phyloP scores from a whole-genome alignment of 2,113 vertebrate genomes.

The Etheostoma spectabile region DNA sequence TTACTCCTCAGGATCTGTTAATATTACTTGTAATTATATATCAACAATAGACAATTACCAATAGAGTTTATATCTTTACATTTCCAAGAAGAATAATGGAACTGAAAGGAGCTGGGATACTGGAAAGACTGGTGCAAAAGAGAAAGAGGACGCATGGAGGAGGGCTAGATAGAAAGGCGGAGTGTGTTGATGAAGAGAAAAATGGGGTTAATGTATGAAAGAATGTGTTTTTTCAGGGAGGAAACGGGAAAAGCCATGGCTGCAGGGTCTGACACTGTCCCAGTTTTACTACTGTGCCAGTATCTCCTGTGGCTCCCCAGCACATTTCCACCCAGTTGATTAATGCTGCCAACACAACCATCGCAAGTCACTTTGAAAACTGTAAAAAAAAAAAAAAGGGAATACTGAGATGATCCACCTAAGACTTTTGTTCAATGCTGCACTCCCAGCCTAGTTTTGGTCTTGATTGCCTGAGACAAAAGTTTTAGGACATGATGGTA shows the following conservation, averaged over 20 bases:
- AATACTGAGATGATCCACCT: conserved; percentile 55
- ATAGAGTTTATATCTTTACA: conserved; percentile 2
- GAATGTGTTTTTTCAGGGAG: conserved; percentile 66
- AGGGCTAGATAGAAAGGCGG: conserved; percentile 20
- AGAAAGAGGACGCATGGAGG: conserved; percentile 11
- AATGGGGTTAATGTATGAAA: conserved; percentile 78
- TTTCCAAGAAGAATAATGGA: conserved; percentile 16
- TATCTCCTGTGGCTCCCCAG: conserved; percentile 77
- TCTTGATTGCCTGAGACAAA: conserved; percentile 51
- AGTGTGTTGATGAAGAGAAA: conserved; percentile 65
- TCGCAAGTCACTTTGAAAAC: conserved; percentile 70
- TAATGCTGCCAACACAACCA: conserved; percentile 74
- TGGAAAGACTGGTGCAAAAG: conserved; percentile 5
- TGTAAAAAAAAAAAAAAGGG: neutral
- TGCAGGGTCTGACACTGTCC: conserved; percentile 78
- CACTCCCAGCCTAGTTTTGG: conserved; percentile 58
- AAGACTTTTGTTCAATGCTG: conserved; percentile 40
- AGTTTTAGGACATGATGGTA: conserved; percentile 56
- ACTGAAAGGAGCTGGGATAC: neutral
- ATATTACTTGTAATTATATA: conserved; percentile 18
- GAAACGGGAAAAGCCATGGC: conserved; percentile 69
- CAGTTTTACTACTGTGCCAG: conserved; percentile 72
- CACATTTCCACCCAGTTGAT: conserved; percentile 77
- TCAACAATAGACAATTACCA: conserved; percentile 22
- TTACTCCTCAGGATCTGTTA: conserved; percentile 11